Evolutionary conservation across 1,140 invertebrate genomes (phyloP).

Genomic region (Arctopsyche grandis): DNA sequence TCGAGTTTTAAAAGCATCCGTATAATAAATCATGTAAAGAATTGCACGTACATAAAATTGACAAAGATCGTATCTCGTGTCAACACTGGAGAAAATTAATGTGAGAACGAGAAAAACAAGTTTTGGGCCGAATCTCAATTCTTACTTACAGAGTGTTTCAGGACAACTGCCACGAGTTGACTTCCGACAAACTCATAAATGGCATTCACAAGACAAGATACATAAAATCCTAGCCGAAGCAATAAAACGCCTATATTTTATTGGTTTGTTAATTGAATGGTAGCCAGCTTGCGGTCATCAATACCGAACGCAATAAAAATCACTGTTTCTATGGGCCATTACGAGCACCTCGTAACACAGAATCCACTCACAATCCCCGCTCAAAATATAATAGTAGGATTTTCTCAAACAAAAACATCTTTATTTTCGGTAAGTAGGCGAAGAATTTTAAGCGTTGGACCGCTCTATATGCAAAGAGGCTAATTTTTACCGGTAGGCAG

Average conservation of each 20-base stretch:
- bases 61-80: not conserved
- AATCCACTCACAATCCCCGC: no score
- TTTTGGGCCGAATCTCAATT: not conserved
- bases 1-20: no score
- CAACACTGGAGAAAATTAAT: not conserved
- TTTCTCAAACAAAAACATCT: not conserved
- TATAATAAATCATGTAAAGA: no score
- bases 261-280: conserved; percentile 22
- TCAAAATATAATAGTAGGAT: not conserved
- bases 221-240: not conserved
- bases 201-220: not conserved
- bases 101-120: not conserved
- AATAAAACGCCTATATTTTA: conserved; percentile 6
- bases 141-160: no score
- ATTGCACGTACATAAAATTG: not conserved
- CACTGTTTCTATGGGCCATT: conserved; percentile 15
- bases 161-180: not conserved
- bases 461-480: no score
- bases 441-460: not conserved
- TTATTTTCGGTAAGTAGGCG: conserved; percentile 1
- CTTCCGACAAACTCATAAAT: conserved; percentile 3
- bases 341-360: conserved; percentile 1
- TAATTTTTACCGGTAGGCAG: no score
- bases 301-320: conserved; percentile 19
- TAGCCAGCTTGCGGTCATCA: not conserved